phyloP scores from a whole-genome alignment of 2,888 invertebrate genomes.

The Carabus problematicus region DNA sequence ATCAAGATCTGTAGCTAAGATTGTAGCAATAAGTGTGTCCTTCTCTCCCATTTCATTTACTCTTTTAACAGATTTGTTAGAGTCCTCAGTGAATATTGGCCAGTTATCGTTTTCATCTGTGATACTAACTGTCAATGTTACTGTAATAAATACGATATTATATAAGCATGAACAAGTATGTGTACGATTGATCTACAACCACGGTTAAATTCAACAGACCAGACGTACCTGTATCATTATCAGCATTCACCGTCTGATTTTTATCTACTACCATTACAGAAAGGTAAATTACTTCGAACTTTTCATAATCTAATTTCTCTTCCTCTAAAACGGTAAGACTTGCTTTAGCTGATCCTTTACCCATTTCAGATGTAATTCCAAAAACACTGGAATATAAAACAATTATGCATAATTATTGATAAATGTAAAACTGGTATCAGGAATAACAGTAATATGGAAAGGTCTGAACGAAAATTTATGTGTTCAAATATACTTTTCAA shows the following conservation, averaged over 20 bases:
- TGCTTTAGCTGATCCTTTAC: background rate
- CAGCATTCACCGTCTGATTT: constrained; percentile 61
- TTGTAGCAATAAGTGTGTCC: constrained; percentile 64
- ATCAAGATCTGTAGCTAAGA: constrained; percentile 69
- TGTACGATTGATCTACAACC: constrained; percentile 45
- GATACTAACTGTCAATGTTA: constrained; percentile 65
- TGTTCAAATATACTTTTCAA: constrained; percentile 52
- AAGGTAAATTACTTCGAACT: constrained; percentile 67
- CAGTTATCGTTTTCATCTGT: constrained; percentile 70
- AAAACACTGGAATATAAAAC: constrained; percentile 51
- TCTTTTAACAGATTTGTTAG: constrained; percentile 56
- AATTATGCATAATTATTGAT: background rate
- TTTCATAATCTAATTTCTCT: constrained; percentile 62
- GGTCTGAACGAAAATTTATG: constrained; percentile 7
- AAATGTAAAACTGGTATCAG: constrained; percentile 7
- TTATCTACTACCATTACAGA: constrained; percentile 62
- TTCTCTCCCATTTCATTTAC: constrained; percentile 64
- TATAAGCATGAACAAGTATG: background rate
- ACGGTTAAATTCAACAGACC: no score
- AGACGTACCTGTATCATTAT: constrained; percentile 64
- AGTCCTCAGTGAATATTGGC: constrained; percentile 64
- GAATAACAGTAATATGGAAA: background rate
- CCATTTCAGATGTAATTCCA: constrained; percentile 46
- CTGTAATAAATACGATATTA: constrained; percentile 55
- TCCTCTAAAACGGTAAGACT: constrained; percentile 43